Percentiles rank a stretch among this genome's conserved stretches.
phyloP scores from a whole-genome alignment of 2,113 vertebrate species.

The human region DNA sequence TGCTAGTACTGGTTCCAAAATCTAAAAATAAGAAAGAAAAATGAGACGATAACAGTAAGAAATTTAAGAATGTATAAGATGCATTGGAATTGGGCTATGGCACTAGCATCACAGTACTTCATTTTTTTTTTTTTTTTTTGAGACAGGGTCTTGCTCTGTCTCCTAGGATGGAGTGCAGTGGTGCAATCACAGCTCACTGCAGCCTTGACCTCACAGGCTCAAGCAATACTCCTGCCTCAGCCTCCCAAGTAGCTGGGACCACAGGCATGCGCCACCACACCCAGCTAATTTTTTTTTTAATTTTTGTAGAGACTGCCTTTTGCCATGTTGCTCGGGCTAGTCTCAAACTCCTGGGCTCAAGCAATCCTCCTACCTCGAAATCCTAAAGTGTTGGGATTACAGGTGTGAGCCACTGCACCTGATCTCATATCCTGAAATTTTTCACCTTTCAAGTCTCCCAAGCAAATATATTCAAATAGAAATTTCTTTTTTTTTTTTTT shows the following conservation, averaged over 20 bases:
- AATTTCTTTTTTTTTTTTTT: background rate
- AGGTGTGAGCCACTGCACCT: too few relatives aligned
- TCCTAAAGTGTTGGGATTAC: too few relatives aligned
- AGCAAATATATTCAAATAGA: slow-evolving; percentile 1
- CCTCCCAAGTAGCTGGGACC: too few relatives aligned
- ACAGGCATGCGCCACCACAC: too few relatives aligned
- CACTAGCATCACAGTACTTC: background rate
- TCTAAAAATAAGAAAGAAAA: slow-evolving; percentile 79
- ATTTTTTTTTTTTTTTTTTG: background rate
- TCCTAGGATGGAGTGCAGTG: too few relatives aligned
- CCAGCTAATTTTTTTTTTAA: too few relatives aligned
- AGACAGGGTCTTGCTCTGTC: too few relatives aligned
- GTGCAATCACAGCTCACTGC: too few relatives aligned
- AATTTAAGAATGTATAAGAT: slow-evolving; percentile 3
- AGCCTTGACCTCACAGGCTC: too few relatives aligned
- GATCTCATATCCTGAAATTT: background rate
- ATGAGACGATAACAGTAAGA: slow-evolving; percentile 27
- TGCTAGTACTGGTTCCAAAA: slow-evolving; percentile 95
- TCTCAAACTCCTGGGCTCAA: background rate
- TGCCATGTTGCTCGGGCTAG: too few relatives aligned
- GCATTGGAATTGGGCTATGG: background rate
- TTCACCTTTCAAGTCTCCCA: background rate
- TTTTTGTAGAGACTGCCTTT: too few relatives aligned
- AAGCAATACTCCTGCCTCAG: too few relatives aligned
- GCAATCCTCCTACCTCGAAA: background rate